These are phyloP conservation scores for Mus minutoides DNA, from an alignment of 2,797 vertebrate genomes.

Conservation along the genomic window DNA sequence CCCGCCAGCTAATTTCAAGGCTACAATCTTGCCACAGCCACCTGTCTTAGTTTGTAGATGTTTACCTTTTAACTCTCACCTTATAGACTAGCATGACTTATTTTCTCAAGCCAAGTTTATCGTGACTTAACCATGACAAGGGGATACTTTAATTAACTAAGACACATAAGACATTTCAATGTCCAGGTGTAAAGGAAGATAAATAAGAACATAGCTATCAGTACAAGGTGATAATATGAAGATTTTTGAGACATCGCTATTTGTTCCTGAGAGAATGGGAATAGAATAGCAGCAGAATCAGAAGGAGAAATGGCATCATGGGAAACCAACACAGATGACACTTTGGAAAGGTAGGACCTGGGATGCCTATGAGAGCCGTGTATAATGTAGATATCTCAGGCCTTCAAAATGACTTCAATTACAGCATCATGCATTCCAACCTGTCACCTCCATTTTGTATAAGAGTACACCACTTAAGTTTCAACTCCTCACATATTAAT, in stretches of 20 bases:
- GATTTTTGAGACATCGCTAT: neutral
- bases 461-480: neutral
- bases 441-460: neutral
- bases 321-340: neutral
- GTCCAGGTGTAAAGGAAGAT: neutral
- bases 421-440: neutral
- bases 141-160: neutral
- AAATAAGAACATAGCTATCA: neutral
- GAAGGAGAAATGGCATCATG: neutral
- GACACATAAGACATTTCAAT: neutral
- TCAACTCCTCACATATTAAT: neutral
- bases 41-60: slow-evolving; percentile 17
- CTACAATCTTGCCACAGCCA: slow-evolving; percentile 31
- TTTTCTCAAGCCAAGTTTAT: slow-evolving; percentile 42
- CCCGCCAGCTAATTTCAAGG: slow-evolving; percentile 50
- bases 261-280: neutral
- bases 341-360: neutral
- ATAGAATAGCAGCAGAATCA: neutral
- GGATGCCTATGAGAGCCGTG: neutral
- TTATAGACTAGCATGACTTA: neutral
- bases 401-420: neutral
- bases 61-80: neutral
- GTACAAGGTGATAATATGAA: neutral
- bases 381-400: too few relatives aligned
- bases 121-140: neutral